Percentiles rank a stretch among this genome's conserved stretches.
Conservation (phyloP, 1,140 invertebrate species). For the Eufriesea mexicana region DNA sequence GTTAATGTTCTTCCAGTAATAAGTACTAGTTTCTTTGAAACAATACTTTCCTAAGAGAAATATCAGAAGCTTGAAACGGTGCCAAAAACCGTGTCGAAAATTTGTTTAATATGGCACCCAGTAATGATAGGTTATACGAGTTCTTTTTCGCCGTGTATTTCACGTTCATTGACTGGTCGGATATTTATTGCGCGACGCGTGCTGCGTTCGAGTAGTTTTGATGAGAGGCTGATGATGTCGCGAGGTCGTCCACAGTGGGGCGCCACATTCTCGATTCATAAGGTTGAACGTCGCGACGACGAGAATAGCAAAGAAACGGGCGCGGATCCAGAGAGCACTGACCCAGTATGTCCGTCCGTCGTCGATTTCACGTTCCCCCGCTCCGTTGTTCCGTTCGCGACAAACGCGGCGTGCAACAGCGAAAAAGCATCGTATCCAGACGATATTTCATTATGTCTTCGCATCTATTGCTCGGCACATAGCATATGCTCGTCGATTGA, state of each 20-base stretch:
- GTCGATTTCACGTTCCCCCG: conserved; percentile 63
- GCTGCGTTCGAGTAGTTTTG: conserved; percentile 11
- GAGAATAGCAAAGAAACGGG: conserved; percentile 75
- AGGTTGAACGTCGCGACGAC: conserved; percentile 52
- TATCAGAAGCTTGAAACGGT: neutral
- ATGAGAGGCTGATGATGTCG: conserved; percentile 35
- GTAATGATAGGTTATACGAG: neutral
- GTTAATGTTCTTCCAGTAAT: neutral
- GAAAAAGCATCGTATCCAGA: neutral
- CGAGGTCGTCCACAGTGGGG: conserved; percentile 68
- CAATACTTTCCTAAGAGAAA: neutral
- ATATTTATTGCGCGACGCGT: conserved; percentile 23
- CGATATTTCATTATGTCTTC: conserved; percentile 10
- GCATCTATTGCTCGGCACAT: neutral
- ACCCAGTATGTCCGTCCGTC: conserved; percentile 75
- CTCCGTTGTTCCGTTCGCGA: conserved; percentile 29
- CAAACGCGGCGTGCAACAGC: neutral
- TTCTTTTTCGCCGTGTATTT: neutral
- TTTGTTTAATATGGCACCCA: too few species aligned
- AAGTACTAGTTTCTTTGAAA: neutral
- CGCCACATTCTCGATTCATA: conserved; percentile 69
- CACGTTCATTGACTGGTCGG: conserved; percentile 13
- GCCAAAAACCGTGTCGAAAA: too few species aligned
- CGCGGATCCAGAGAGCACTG: conserved; percentile 79
- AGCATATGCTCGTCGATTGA: neutral